A percentile compares a stretch with the other conserved stretches of the same genome.
These are phyloP conservation scores for Antheraea mylitta DNA, from an alignment of 1,140 invertebrate genomes.

Conservation along the genomic window DNA sequence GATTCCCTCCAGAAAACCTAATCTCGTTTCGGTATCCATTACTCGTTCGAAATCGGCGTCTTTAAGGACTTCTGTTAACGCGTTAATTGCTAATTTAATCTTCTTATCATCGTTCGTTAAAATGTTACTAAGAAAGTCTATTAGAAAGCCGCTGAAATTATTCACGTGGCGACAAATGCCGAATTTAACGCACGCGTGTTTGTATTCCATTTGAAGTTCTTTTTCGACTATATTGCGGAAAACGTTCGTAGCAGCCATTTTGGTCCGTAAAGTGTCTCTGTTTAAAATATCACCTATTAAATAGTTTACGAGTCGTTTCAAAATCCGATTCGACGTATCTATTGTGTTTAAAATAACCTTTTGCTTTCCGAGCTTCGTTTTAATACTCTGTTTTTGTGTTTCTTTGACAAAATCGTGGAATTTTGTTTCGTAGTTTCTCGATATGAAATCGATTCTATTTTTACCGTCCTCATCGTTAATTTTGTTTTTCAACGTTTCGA, in stretches of 20 bases:
- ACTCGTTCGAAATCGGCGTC: slow-evolving; percentile 18
- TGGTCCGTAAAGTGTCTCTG: slow-evolving; percentile 15
- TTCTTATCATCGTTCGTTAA: slow-evolving; percentile 26
- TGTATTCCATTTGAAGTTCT: slow-evolving; percentile 28
- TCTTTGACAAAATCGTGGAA: slow-evolving; percentile 32
- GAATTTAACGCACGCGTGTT: slow-evolving; percentile 36
- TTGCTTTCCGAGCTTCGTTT: slow-evolving; percentile 34
- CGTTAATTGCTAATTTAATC: slow-evolving; percentile 32
- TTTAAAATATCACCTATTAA: slow-evolving; percentile 27
- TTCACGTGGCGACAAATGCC: slow-evolving; percentile 29
- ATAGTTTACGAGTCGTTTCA: slow-evolving; percentile 31
- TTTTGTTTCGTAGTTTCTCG: slow-evolving; percentile 32
- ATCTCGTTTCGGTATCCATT: slow-evolving; percentile 17
- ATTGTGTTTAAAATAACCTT: slow-evolving; percentile 45
- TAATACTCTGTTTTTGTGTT: slow-evolving; percentile 34
- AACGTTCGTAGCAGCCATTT: slow-evolving; percentile 11
- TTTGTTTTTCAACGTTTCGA: slow-evolving; percentile 30
- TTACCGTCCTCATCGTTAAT: slow-evolving; percentile 19
- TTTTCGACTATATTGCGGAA: slow-evolving; percentile 33
- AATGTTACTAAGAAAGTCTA: slow-evolving; percentile 25
- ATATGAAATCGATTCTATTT: slow-evolving; percentile 21
- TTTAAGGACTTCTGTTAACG: slow-evolving; percentile 36
- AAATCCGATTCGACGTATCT: slow-evolving; percentile 31
- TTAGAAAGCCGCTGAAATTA: slow-evolving; percentile 35
- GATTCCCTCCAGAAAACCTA: slow-evolving; percentile 21